Evolutionary conservation across 2,888 invertebrate species (phyloP).

Genomic region (Podotricha telesiphe): DNA sequence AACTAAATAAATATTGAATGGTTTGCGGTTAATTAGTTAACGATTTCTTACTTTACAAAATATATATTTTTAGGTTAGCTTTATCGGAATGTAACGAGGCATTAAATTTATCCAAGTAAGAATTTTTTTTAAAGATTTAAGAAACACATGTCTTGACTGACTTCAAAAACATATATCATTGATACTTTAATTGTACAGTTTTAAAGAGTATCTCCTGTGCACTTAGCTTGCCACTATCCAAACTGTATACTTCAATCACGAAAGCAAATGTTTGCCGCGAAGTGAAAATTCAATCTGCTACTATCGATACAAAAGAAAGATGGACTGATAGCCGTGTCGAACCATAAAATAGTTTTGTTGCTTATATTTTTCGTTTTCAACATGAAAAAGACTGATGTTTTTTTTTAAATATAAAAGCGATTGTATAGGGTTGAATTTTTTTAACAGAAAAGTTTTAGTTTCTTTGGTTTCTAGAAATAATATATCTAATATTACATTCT

Average conservation of each 20-base stretch:
- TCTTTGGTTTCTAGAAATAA: not conserved
- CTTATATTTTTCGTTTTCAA: slow-evolving; percentile 19
- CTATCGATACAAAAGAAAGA: slow-evolving; percentile 27
- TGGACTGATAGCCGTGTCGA: slow-evolving; percentile 19
- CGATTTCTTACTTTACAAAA: too few species aligned
- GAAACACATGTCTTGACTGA: too few species aligned
- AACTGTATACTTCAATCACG: not conserved
- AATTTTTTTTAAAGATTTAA: too few species aligned
- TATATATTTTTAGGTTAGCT: too few species aligned
- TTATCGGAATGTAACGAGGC: too few species aligned
- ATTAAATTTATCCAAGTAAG: too few species aligned
- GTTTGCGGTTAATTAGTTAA: too few species aligned
- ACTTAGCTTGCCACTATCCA: not conserved
- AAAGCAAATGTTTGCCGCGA: slow-evolving; percentile 18
- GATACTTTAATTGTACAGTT: not conserved
- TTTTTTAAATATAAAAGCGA: slow-evolving; percentile 4
- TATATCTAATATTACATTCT: too few species aligned
- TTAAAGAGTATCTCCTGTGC: not conserved
- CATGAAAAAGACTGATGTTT: slow-evolving; percentile 11
- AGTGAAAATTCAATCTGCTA: slow-evolving; percentile 24
- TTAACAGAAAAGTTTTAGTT: not conserved
- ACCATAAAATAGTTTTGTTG: slow-evolving; percentile 24
- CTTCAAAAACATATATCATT: not conserved
- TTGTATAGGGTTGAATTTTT: not conserved
- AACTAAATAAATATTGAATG: too few species aligned